Evolutionary conservation across 2,888 invertebrate genomes (phyloP).

Genomic region (Hipparchia sbordonii): DNA sequence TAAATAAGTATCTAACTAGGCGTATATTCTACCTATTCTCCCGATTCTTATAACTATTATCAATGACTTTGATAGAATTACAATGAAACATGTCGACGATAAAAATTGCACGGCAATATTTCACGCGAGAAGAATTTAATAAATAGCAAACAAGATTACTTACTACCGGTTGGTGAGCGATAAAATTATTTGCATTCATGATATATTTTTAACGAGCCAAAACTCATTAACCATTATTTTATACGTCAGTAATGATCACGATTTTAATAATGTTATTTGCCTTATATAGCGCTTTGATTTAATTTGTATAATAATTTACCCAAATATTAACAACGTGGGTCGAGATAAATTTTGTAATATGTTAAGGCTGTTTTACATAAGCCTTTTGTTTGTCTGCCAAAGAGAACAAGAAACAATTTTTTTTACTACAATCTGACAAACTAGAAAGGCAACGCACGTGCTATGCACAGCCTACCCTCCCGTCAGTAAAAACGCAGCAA

Average conservation of each 20-base stretch:
- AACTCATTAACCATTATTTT: slow-evolving; percentile 15
- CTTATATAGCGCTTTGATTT: slow-evolving; percentile 1
- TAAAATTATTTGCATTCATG: slow-evolving; percentile 25
- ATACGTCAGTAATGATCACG: not conserved
- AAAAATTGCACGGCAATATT: slow-evolving; percentile 14
- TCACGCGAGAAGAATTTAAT: slow-evolving; percentile 19
- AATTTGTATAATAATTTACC: not conserved
- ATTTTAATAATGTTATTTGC: slow-evolving; percentile 9
- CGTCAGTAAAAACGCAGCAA: too few relatives aligned
- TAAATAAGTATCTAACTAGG: too few relatives aligned
- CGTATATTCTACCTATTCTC: not conserved
- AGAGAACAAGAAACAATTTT: too few relatives aligned
- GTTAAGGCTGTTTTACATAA: too few relatives aligned
- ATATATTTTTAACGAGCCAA: slow-evolving; percentile 17
- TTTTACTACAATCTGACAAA: too few relatives aligned
- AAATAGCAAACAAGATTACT: slow-evolving; percentile 23
- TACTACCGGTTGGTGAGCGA: slow-evolving; percentile 13
- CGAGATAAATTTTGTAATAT: not conserved
- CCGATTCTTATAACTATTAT: not conserved
- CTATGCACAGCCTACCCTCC: too few relatives aligned
- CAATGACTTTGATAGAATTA: not conserved
- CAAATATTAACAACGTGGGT: not conserved
- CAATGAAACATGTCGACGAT: not conserved
- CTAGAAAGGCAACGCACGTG: too few relatives aligned
- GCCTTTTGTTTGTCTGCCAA: too few relatives aligned